Evolutionary conservation across 2,797 vertebrate genomes (phyloP).

Genomic region (Eidolon dupreanum): DNA sequence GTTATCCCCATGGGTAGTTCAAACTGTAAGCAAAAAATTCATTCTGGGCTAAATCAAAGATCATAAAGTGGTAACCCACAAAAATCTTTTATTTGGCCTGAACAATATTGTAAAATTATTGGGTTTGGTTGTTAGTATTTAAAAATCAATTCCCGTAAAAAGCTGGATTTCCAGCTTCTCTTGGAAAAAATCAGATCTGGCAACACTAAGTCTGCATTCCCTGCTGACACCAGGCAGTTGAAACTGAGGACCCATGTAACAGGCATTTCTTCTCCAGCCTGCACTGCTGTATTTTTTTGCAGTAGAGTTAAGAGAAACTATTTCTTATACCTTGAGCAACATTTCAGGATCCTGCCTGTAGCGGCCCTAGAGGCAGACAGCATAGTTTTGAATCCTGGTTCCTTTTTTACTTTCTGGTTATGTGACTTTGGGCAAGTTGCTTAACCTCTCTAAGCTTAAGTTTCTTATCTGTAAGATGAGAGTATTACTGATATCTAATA

Average conservation of each 20-base stretch:
- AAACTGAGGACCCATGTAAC: not conserved
- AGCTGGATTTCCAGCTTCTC: not conserved
- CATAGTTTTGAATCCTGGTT: not conserved
- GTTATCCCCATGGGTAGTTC: not conserved
- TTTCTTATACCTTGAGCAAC: not conserved
- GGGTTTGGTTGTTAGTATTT: not conserved
- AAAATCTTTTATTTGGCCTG: not conserved
- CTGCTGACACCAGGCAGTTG: not conserved
- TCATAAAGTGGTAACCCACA: not conserved
- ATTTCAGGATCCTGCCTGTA: not conserved
- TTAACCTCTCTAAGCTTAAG: not conserved
- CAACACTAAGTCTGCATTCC: not conserved
- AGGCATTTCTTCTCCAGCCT: not conserved
- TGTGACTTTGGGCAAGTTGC: not conserved
- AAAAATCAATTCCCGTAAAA: constrained; percentile 29
- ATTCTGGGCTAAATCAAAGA: not conserved
- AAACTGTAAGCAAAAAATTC: not conserved
- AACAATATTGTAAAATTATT: not conserved
- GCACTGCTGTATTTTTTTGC: not conserved
- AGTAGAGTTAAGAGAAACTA: not conserved
- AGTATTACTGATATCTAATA: not conserved
- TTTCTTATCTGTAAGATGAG: not conserved
- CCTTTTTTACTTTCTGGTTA: not conserved
- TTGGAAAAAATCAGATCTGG: not conserved
- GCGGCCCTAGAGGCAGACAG: not conserved